Base-by-base conservation (phyloP, 2,888 invertebrate species). In the Altica lythri region DNA sequence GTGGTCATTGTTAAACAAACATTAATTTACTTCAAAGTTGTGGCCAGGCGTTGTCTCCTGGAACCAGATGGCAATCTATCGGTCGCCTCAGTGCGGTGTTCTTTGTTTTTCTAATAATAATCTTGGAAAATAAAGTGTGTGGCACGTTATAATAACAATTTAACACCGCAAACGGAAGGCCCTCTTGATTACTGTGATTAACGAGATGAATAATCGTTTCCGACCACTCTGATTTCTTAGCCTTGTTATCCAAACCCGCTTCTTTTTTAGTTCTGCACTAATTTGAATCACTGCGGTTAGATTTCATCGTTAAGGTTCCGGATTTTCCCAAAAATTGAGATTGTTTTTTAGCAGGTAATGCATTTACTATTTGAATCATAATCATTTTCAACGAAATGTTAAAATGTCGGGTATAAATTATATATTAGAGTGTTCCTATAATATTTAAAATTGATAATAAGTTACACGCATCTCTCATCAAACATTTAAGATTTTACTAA, bases 51-150 rank as follows among this genome's bases (percentile, higher is more conserved):
- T 46, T 34, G 47, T 14, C 42, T 40, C 42, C 45, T 34, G 22
- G 29, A 44, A 32, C 40, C 49, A 49, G 49, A 42, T 49, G 40
- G 19, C 12, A 18, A 19, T 14, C 46, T 19, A 13, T 3, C 40
- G 18, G 30, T 17, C 30, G 17, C 32, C 40, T n/a, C n/a, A n/a
- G n/a, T n/a, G 14, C 16, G 53, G 50, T 38, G 47, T 48, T 50
- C 53, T 66, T 66, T 62, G 61, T 63, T 59, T 64, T 63, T 55
- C 52, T 62, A 65, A 64, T 63, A 60, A 60, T 68, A 68, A 68
- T 67, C 68, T 63, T 10, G 17, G 53, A 50, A 56, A 60, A 65
- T 64, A 52, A 55, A 58, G 55, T 51, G 55, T 22, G 52, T 54
- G 64, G 60, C 67, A 68, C 68, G 68, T 67, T 64, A 29, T 37